Evolutionary conservation across 1,140 invertebrate species (phyloP).

Genomic region (Platyura marginata): DNA sequence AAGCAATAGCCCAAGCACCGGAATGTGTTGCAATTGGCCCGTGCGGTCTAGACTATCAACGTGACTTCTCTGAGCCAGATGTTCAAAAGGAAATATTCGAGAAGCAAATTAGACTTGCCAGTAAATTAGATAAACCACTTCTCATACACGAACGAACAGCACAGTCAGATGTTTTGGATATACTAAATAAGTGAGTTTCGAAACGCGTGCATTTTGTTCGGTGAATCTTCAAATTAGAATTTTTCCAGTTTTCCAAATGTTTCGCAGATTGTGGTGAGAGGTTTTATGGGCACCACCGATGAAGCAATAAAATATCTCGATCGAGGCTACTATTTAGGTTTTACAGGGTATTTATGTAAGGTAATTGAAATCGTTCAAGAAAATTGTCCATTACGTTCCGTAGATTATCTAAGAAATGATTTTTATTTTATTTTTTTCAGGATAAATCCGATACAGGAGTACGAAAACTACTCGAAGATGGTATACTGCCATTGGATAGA

Average conservation of each 20-base stretch:
- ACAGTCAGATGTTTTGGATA: slow-evolving; percentile 55
- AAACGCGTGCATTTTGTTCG: not conserved
- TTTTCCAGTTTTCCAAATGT: slow-evolving; percentile 32
- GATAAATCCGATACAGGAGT: slow-evolving; percentile 85
- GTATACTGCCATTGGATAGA: slow-evolving; percentile 61
- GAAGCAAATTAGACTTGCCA: slow-evolving; percentile 75
- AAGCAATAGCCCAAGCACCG: slow-evolving; percentile 51
- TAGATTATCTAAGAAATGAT: no score
- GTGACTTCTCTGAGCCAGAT: slow-evolving; percentile 80
- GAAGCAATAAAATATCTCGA: slow-evolving; percentile 75
- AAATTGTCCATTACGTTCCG: no score
- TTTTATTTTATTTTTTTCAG: slow-evolving; percentile 74
- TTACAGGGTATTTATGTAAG: slow-evolving; percentile 45
- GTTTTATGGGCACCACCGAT: slow-evolving; percentile 75
- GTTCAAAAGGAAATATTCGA: slow-evolving; percentile 75
- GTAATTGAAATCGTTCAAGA: slow-evolving; percentile 3
- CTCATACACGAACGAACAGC: slow-evolving; percentile 84
- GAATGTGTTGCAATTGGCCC: slow-evolving; percentile 89
- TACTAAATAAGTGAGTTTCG: slow-evolving; percentile 28
- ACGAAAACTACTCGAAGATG: slow-evolving; percentile 60
- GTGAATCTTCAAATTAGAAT: not conserved
- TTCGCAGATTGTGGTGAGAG: slow-evolving; percentile 75
- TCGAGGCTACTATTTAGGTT: slow-evolving; percentile 69
- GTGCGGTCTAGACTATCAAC: slow-evolving; percentile 86
- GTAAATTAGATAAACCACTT: slow-evolving; percentile 71